Percentiles rank a stretch among this genome's conserved stretches.
These are phyloP conservation scores for Pachymerium ferrugineum DNA, from an alignment of 2,888 invertebrate species.

Conservation along the genomic window DNA sequence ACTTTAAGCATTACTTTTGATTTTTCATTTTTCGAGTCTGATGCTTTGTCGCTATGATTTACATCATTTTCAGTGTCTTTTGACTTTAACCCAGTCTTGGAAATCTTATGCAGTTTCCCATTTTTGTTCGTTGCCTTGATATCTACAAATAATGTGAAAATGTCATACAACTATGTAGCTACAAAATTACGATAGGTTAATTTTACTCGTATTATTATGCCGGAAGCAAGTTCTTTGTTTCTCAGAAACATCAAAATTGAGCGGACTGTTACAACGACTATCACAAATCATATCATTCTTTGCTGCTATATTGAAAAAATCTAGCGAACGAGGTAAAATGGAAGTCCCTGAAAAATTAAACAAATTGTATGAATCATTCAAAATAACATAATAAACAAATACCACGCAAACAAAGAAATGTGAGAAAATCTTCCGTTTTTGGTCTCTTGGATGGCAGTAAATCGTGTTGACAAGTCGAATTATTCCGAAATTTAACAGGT, in stretches of 20 bases:
- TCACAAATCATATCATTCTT: conserved; percentile 38
- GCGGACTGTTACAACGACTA: conserved; percentile 38
- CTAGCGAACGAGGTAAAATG: conserved; percentile 64
- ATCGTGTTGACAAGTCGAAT: conserved; percentile 37
- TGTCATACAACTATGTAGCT: not conserved
- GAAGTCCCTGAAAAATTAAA: conserved; percentile 54
- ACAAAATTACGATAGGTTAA: not conserved
- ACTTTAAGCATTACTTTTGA: not conserved
- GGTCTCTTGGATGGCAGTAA: conserved; percentile 54
- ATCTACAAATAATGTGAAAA: not conserved
- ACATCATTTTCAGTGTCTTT: not conserved
- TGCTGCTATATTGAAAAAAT: conserved; percentile 60
- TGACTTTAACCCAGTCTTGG: conserved; percentile 35
- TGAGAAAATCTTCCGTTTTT: conserved; percentile 78
- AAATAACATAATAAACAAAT: conserved; percentile 34
- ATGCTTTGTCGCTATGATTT: not conserved
- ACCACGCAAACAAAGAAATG: conserved; percentile 77
- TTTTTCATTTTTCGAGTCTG: not conserved
- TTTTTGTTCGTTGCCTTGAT: conserved; percentile 12
- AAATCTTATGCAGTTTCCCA: conserved; percentile 39
- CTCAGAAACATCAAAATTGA: conserved; percentile 30
- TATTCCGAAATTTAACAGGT: conserved; percentile 55
- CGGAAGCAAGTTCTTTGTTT: not conserved
- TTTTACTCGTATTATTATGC: not conserved
- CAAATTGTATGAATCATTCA: not conserved